These are phyloP conservation scores for Spatulosminthurus flaviceps DNA, from an alignment of 2,888 invertebrate species.

Conservation along the genomic window DNA sequence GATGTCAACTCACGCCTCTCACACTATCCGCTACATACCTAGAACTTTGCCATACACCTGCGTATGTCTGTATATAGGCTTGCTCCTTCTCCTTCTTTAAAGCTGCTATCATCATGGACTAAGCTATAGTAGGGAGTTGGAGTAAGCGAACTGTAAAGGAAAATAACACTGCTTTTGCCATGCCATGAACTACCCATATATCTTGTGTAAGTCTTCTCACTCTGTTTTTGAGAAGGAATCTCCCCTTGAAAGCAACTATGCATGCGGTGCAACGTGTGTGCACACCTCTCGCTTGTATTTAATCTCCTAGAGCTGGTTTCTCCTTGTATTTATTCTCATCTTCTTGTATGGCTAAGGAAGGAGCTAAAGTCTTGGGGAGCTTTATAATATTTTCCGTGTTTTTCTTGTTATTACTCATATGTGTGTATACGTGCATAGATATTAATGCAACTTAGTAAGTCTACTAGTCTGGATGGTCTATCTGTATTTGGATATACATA, in stretches of 20 bases:
- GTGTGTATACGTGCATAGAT: too few species aligned
- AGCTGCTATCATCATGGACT: too few species aligned
- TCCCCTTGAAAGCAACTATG: background rate
- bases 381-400: too few species aligned
- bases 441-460: too few species aligned
- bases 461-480: too few species aligned
- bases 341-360: background rate
- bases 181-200: slow-evolving; percentile 21
- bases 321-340: background rate
- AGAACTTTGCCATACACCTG: too few species aligned
- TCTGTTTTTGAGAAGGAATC: background rate
- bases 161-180: slow-evolving; percentile 36
- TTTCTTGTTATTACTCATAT: too few species aligned
- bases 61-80: too few species aligned
- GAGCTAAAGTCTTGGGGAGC: too few species aligned
- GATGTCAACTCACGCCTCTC: background rate
- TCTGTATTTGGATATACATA: too few species aligned
- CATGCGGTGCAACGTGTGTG: background rate
- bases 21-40: background rate
- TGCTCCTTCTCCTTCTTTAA: too few species aligned
- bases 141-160: slow-evolving; percentile 28
- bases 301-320: slow-evolving; percentile 4
- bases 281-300: background rate
- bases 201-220: background rate
- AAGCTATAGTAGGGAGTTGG: too few species aligned